A percentile compares a stretch with the other conserved stretches of the same genome.
Conservation (phyloP, 1,140 invertebrate species). For the Nymphalis io region DNA sequence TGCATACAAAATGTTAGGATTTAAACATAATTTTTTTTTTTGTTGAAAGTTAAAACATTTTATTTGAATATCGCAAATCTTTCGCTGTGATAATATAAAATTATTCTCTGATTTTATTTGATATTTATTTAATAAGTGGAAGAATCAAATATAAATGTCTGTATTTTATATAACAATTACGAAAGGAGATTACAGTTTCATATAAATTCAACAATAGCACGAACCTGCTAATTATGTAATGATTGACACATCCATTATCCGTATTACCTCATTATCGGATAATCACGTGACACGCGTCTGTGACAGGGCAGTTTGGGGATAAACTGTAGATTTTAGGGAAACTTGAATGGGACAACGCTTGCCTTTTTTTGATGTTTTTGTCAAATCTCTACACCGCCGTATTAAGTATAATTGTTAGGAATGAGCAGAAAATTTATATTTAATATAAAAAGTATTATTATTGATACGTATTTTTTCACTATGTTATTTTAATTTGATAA, state of each 20-base stretch:
- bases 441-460: neutral
- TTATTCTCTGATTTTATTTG: too few species aligned
- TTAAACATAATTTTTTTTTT: too few species aligned
- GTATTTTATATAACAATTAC: too few species aligned
- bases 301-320: neutral
- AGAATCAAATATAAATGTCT: too few species aligned
- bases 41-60: too few species aligned
- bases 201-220: neutral
- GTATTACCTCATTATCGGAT: conserved; percentile 5
- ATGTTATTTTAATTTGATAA: too few species aligned
- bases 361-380: conserved; percentile 8
- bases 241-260: conserved; percentile 11
- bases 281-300: neutral
- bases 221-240: neutral
- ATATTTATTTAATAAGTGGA: too few species aligned
- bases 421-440: neutral
- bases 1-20: too few species aligned
- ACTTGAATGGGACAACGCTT: neutral
- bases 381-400: neutral
- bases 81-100: too few species aligned
- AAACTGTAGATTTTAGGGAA: neutral
- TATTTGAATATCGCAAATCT: too few species aligned
- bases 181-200: too few species aligned
- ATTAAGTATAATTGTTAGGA: neutral
- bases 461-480: neutral